Percentiles rank a stretch among this genome's conserved stretches.
Evolutionary conservation across 2,797 vertebrate species (phyloP).

Genomic region (Chaetophractus vellerosus): DNA sequence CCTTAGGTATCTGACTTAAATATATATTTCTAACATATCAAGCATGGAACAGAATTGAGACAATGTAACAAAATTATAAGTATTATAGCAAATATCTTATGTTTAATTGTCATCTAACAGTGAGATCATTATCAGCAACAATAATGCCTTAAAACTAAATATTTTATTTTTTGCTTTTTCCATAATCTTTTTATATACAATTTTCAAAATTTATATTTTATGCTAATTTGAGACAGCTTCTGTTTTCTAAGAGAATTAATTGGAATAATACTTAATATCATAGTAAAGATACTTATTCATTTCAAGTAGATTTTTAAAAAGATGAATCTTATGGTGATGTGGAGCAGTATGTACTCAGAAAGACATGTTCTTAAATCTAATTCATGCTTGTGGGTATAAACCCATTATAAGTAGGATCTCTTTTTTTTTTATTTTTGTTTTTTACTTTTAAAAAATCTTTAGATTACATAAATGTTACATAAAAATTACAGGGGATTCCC

Average conservation of each 20-base stretch:
- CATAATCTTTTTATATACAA: background rate
- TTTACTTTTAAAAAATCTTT: too few relatives aligned
- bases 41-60: background rate
- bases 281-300: constrained; percentile 22
- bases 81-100: background rate
- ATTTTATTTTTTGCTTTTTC: background rate
- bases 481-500: too few relatives aligned
- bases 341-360: too few relatives aligned
- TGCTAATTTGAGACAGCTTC: background rate
- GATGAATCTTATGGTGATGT: too few relatives aligned
- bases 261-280: background rate
- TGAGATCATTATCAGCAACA: background rate
- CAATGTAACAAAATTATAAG: background rate
- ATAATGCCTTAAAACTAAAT: background rate
- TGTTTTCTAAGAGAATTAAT: constrained; percentile 7
- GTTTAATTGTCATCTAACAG: background rate
- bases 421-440: too few relatives aligned
- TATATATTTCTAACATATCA: background rate
- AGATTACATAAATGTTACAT: too few relatives aligned
- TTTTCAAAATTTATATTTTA: background rate
- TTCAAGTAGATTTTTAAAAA: constrained; percentile 59
- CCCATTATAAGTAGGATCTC: too few relatives aligned
- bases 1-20: background rate
- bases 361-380: too few relatives aligned
- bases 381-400: too few relatives aligned